phyloP scores from a whole-genome alignment of 2,888 invertebrate genomes.

The Alloscopus bannaensis region DNA sequence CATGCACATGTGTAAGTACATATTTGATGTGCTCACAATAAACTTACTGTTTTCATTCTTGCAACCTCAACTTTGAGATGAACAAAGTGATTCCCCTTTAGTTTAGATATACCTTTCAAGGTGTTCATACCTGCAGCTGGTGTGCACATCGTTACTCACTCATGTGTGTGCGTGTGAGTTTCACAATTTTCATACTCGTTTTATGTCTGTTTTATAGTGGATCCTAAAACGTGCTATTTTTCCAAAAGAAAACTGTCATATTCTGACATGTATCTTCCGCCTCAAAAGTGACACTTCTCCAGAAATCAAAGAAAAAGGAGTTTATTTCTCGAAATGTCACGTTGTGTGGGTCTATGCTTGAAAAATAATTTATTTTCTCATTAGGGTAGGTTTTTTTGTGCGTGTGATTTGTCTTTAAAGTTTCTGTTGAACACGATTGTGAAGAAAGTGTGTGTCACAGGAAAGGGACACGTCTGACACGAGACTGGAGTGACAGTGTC shows the following conservation, averaged over 20 bases:
- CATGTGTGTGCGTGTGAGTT: background rate
- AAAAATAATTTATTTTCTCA: no score
- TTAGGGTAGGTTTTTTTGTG: no score
- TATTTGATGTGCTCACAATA: background rate
- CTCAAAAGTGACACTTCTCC: background rate
- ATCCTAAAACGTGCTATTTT: background rate
- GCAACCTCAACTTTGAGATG: constrained; percentile 9
- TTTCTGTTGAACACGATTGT: no score
- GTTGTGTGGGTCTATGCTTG: no score
- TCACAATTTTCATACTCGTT: no score
- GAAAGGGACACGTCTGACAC: no score
- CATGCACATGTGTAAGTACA: background rate
- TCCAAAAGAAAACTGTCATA: background rate
- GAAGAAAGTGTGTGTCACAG: no score
- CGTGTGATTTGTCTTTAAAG: no score
- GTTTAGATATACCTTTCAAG: constrained; percentile 45
- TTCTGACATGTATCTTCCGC: background rate
- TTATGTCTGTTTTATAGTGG: background rate
- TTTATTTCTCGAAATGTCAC: no score
- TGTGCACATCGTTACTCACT: no score
- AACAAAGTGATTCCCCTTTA: constrained; percentile 37
- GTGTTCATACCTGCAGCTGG: constrained; percentile 33
- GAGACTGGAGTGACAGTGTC: no score
- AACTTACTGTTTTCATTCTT: constrained; percentile 12
- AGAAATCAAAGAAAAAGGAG: no score